phyloP scores from a whole-genome alignment of 2,888 invertebrate species.

The Xanthia togata region DNA sequence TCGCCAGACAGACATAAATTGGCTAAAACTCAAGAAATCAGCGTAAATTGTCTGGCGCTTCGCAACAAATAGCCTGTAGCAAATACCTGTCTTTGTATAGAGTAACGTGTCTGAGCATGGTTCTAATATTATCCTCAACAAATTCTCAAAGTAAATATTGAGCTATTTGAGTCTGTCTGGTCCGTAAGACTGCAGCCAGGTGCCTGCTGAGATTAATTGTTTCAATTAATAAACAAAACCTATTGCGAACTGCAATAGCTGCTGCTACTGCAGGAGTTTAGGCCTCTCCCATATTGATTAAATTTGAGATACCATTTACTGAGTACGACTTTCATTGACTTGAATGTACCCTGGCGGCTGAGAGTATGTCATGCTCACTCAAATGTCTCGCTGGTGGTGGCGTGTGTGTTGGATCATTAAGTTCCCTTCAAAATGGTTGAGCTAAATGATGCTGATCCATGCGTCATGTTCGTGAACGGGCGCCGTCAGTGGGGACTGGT shows the following conservation, averaged over 20 bases:
- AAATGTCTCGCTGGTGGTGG: too few species aligned
- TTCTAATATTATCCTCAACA: conserved; percentile 40
- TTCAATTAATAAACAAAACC: conserved; percentile 44
- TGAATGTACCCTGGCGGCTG: too few species aligned
- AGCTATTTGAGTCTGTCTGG: conserved; percentile 38
- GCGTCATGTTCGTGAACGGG: too few species aligned
- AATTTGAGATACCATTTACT: too few species aligned
- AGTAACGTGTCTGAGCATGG: conserved; percentile 17
- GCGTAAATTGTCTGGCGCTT: conserved; percentile 42
- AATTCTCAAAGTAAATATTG: conserved; percentile 48
- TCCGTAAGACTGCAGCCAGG: conserved; percentile 47
- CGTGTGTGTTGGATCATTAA: too few species aligned
- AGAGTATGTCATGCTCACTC: too few species aligned
- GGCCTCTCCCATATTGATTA: conserved; percentile 39
- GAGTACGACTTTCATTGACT: too few species aligned
- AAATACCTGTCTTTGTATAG: conserved; percentile 14
- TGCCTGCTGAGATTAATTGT: conserved; percentile 48
- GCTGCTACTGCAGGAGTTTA: conserved; percentile 22
- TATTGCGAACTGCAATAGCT: too few species aligned
- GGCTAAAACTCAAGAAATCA: conserved; percentile 57
- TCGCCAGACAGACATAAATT: conserved; percentile 41
- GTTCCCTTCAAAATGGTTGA: too few species aligned
- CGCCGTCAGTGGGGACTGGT: too few species aligned
- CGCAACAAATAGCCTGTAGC: conserved; percentile 20
- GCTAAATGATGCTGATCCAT: too few species aligned